A percentile compares a stretch with the other conserved stretches of the same genome.
phyloP scores from a whole-genome alignment of 1,140 invertebrate species.

The Microplitis demolitor region DNA sequence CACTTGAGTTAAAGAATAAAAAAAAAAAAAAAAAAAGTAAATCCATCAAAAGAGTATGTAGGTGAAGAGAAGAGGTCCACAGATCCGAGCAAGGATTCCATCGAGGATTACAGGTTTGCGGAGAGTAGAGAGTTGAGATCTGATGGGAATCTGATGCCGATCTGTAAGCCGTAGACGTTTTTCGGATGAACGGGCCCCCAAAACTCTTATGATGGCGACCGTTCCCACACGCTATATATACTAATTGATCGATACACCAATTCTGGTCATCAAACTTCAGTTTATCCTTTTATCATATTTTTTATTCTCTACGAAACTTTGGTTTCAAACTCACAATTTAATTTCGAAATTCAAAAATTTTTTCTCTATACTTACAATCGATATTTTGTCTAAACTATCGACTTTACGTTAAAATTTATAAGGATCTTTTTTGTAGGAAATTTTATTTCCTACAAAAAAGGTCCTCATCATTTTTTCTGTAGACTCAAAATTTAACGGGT shows the following conservation, averaged over 20 bases:
- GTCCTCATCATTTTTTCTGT: too few species aligned
- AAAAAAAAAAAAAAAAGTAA: background rate
- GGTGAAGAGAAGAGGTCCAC: slow-evolving; percentile 35
- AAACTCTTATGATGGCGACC: slow-evolving; percentile 34
- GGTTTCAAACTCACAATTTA: slow-evolving; percentile 26
- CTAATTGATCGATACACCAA: slow-evolving; percentile 63
- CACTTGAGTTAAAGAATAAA: slow-evolving; percentile 1
- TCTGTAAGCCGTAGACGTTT: slow-evolving; percentile 24
- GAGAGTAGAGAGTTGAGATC: slow-evolving; percentile 37
- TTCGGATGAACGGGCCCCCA: slow-evolving; percentile 42
- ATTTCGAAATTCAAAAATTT: background rate
- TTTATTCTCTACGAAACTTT: slow-evolving; percentile 14
- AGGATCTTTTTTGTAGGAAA: too few species aligned
- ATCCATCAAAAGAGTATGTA: too few species aligned
- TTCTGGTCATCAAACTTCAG: slow-evolving; percentile 56
- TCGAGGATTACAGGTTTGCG: slow-evolving; percentile 35
- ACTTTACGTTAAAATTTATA: too few species aligned
- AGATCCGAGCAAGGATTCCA: slow-evolving; percentile 23
- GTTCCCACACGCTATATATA: slow-evolving; percentile 58
- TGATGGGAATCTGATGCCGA: slow-evolving; percentile 53
- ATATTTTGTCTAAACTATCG: too few species aligned
- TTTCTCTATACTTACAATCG: too few species aligned
- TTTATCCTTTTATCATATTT: slow-evolving; percentile 25
- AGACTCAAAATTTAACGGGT: too few species aligned
- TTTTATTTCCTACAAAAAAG: too few species aligned